These are phyloP conservation scores for Galaxea fascicularis DNA, from an alignment of 92 coral and sea anemone genomes.

Conservation along the genomic window DNA sequence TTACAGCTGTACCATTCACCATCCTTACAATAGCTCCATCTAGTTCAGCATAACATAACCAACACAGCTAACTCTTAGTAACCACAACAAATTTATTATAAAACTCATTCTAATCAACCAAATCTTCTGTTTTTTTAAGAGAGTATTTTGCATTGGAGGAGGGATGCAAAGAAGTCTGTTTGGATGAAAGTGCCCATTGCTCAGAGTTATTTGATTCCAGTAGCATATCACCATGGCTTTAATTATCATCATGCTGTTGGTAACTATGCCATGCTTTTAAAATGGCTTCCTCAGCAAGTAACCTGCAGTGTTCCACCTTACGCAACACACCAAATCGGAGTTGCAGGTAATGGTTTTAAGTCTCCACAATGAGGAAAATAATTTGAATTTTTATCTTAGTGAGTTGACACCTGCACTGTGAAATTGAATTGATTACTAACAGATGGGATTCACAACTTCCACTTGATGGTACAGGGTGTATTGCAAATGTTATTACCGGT, in stretches of 20 bases:
- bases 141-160: conserved; percentile 72
- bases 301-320: conserved; percentile 80
- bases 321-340: conserved; percentile 91
- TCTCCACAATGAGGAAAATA: too few species aligned
- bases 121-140: conserved; percentile 26
- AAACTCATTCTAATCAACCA: not conserved
- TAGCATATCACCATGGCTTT: conserved; percentile 77
- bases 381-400: not conserved
- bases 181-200: conserved; percentile 85
- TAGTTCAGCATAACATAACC: too few species aligned
- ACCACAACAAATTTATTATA: not conserved
- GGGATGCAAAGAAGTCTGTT: conserved; percentile 75
- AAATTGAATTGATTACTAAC: too few species aligned
- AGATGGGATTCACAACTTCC: too few species aligned
- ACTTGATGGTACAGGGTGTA: not conserved
- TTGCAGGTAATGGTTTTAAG: conserved; percentile 64
- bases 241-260: conserved; percentile 83
- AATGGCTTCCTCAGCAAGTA: conserved; percentile 78
- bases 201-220: conserved; percentile 79
- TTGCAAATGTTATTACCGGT: too few species aligned
- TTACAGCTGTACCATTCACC: too few species aligned
- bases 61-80: too few species aligned
- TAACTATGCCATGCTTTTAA: conserved; percentile 76
- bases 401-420: too few species aligned
- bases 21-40: too few species aligned